Evolutionary conservation across 2,113 vertebrate genomes (phyloP).

Genomic region (Mugil cephalus): DNA sequence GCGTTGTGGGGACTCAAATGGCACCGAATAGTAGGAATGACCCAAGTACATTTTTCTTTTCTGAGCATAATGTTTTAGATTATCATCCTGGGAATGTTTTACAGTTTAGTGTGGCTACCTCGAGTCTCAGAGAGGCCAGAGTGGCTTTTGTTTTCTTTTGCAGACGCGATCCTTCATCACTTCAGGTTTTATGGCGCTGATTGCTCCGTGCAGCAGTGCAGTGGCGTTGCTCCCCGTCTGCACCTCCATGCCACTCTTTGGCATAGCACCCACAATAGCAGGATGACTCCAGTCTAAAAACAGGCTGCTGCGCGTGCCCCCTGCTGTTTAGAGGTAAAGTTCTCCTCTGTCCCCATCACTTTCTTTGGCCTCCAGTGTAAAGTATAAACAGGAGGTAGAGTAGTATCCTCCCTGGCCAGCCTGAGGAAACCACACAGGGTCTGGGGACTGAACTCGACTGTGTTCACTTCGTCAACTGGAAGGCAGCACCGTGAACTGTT

Average conservation of each 20-base stretch:
- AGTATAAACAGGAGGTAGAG: constrained; percentile 74
- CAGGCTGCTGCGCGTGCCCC: constrained; percentile 27
- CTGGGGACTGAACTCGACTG: constrained; percentile 62
- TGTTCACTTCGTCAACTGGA: constrained; percentile 58
- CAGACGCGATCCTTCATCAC: constrained; percentile 51
- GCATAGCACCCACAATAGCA: constrained; percentile 64
- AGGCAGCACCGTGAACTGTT: constrained; percentile 27
- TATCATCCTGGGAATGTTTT: constrained; percentile 14
- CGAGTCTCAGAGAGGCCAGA: constrained; percentile 8
- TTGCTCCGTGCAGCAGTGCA: constrained; percentile 25
- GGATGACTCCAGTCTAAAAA: constrained; percentile 67
- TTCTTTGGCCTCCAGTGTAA: constrained; percentile 51
- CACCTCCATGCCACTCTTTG: constrained; percentile 15
- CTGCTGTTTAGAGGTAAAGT: constrained; percentile 27
- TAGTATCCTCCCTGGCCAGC: constrained; percentile 53
- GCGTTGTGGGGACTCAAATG: too few relatives aligned
- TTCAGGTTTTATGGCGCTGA: constrained; percentile 22
- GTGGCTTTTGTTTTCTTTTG: constrained; percentile 21
- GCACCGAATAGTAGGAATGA: too few relatives aligned
- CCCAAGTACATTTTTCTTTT: too few relatives aligned
- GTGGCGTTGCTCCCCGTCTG: constrained; percentile 10
- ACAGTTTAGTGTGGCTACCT: constrained; percentile 14
- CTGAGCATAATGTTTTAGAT: too few relatives aligned
- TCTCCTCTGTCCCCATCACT: constrained; percentile 48
- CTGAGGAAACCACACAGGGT: constrained; percentile 63